Conservation (phyloP, 2,888 invertebrate species). For the Anthrax anthrax region DNA sequence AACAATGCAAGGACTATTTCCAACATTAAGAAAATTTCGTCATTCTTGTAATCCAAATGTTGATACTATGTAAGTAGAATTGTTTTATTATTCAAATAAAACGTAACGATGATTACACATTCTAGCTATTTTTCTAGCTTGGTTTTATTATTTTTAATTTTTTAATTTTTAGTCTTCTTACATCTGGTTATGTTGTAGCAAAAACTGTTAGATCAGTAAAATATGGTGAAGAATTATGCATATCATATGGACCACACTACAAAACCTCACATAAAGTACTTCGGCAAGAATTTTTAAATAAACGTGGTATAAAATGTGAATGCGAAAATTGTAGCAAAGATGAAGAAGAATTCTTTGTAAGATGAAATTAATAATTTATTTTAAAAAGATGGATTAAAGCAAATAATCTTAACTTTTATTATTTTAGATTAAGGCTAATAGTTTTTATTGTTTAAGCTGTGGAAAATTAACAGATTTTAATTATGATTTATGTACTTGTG, state of each 20-base stretch:
- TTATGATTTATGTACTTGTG: too few relatives aligned
- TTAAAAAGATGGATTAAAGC: too few relatives aligned
- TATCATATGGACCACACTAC: constrained; percentile 14
- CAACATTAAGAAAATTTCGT: constrained; percentile 1
- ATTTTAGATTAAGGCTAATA: too few relatives aligned
- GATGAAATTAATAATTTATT: too few relatives aligned
- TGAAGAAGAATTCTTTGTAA: too few relatives aligned
- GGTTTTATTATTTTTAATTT: too few relatives aligned
- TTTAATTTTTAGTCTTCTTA: constrained; percentile 11
- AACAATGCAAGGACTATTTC: constrained; percentile 1
- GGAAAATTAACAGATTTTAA: too few relatives aligned
- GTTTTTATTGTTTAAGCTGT: too few relatives aligned
- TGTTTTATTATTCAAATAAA: neutral
- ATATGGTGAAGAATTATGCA: constrained; percentile 13
- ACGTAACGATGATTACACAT: neutral
- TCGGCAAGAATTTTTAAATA: neutral
- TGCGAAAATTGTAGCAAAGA: neutral
- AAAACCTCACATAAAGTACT: neutral
- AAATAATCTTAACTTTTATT: too few relatives aligned
- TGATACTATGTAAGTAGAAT: neutral
- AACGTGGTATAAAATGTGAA: neutral
- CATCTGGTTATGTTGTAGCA: constrained; percentile 14
- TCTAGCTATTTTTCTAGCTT: too few relatives aligned
- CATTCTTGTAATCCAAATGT: constrained; percentile 8
- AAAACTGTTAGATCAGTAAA: constrained; percentile 12